Conservation (phyloP, 2,113 vertebrate species). For the Procavia capensis region DNA sequence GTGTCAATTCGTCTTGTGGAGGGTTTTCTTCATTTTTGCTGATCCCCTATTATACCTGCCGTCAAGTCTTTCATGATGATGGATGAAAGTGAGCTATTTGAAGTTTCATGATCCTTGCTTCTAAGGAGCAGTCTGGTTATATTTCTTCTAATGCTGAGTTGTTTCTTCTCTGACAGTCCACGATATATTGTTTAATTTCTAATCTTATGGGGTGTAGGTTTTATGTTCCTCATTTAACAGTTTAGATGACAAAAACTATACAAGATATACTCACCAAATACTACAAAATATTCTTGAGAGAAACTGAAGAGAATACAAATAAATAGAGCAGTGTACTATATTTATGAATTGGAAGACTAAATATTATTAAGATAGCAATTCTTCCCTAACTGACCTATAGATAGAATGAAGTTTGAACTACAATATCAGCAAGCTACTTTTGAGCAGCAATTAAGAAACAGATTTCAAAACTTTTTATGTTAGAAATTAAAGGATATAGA, state of each 20-base stretch:
- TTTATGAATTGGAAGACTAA: not conserved
- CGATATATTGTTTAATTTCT: not conserved
- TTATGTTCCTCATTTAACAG: not conserved
- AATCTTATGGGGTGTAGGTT: not conserved
- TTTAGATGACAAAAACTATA: not conserved
- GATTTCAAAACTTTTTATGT: not conserved
- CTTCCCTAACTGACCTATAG: not conserved
- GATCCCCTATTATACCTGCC: not conserved
- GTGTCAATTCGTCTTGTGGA: not conserved
- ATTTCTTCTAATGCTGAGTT: not conserved
- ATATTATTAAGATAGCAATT: not conserved
- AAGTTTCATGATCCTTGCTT: not conserved
- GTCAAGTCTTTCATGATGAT: not conserved
- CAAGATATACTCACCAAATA: not conserved
- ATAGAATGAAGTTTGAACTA: not conserved
- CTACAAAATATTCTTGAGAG: not conserved
- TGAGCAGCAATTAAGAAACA: not conserved
- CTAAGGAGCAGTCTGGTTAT: not conserved
- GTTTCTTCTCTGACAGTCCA: not conserved
- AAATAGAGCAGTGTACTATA: not conserved
- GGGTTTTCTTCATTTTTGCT: not conserved
- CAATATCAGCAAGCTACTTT: not conserved
- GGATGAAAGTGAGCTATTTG: not conserved
- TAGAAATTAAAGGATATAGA: not conserved
- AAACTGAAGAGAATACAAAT: not conserved